Conservation (phyloP, 2,797 vertebrate species). For the Pipistrellus pygmaeus region DNA sequence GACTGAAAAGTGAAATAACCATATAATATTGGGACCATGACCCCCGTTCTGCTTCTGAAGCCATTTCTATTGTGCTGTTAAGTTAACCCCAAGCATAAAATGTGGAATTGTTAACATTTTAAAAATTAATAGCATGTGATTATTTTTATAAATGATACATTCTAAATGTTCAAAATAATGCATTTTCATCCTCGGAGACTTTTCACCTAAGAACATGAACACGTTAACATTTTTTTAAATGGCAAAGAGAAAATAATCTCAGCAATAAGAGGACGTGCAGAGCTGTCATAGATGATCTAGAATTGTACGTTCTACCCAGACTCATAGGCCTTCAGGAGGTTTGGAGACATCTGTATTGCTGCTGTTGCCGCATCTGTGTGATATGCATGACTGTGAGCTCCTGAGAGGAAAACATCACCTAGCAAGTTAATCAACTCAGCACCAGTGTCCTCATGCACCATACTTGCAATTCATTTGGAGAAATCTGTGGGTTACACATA, state of each 20-base stretch:
- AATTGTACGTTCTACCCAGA: not conserved
- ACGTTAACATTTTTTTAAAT: conserved; percentile 30
- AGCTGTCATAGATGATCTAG: not conserved
- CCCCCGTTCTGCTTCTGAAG: not conserved
- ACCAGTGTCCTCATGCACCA: fast-evolving
- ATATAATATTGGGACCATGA: not conserved
- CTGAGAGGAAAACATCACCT: not conserved
- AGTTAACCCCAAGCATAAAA: not conserved
- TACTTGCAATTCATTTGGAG: not conserved
- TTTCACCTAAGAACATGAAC: conserved; percentile 7
- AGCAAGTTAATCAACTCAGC: not conserved
- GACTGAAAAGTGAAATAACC: not conserved
- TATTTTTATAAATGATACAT: conserved; percentile 1
- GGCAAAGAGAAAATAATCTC: not conserved
- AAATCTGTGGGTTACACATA: not conserved
- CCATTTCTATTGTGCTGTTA: conserved; percentile 1
- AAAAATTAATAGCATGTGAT: not conserved
- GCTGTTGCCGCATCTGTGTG: not conserved
- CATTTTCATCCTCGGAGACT: not conserved
- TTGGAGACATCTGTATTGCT: not conserved
- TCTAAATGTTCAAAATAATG: not conserved
- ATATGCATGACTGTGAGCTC: not conserved
- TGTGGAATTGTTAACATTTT: not conserved
- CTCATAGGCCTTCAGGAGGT: not conserved
- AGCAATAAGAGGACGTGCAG: not conserved